Evolutionary conservation across 2,797 vertebrate species (phyloP).

Genomic region (Sciurus vulgaris): DNA sequence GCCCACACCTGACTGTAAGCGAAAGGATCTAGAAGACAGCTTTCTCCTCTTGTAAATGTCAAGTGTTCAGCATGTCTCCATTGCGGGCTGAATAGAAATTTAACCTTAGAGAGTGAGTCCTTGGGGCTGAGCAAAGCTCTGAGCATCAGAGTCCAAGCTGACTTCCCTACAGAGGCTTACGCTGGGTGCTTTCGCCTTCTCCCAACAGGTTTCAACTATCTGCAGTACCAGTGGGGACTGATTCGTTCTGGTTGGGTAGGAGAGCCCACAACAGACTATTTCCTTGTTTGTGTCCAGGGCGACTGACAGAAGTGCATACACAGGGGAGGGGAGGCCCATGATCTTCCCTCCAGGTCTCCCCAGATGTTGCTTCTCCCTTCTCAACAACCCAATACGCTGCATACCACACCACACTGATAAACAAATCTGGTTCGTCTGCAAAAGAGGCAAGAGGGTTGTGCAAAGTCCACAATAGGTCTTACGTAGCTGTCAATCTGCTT

Average conservation of each 20-base stretch:
- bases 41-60: slow-evolving; percentile 86
- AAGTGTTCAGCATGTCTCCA: slow-evolving; percentile 82
- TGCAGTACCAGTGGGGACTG: not conserved
- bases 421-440: not conserved
- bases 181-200: not conserved
- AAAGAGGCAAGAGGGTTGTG: not conserved
- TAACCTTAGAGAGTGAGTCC: slow-evolving; percentile 48
- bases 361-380: not conserved
- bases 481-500: not conserved
- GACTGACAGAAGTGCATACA: not conserved
- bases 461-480: not conserved
- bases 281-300: slow-evolving; percentile 17
- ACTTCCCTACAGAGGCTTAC: not conserved
- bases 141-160: not conserved
- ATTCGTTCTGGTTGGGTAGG: not conserved
- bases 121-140: slow-evolving; percentile 45
- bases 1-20: slow-evolving; percentile 83
- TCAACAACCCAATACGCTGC: not conserved
- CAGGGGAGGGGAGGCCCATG: accelerated
- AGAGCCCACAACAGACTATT: not conserved
- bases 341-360: not conserved
- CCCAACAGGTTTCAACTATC: not conserved
- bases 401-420: not conserved
- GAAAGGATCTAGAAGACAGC: slow-evolving; percentile 85
- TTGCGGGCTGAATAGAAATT: slow-evolving; percentile 67